These are phyloP conservation scores for Ericerus pela DNA, from an alignment of 1,140 invertebrate species.

Conservation along the genomic window DNA sequence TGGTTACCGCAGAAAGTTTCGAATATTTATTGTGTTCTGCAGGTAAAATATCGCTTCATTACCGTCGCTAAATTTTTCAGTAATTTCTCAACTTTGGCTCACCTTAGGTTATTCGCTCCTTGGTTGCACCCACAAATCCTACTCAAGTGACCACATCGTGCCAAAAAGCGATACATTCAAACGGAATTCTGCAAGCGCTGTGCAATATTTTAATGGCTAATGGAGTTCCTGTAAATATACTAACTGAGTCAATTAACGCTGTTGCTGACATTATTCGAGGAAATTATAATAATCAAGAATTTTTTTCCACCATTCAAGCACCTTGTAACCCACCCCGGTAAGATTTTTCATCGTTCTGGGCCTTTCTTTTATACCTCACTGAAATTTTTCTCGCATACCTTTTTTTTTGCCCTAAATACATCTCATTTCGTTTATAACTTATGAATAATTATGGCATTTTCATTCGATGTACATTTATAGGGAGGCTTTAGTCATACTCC, in stretches of 20 bases:
- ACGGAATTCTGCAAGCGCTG: slow-evolving; percentile 62
- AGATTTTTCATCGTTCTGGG: too few species aligned
- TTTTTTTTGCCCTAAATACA: neutral
- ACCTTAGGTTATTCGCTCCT: slow-evolving; percentile 54
- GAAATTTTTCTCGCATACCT: neutral
- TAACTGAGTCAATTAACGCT: slow-evolving; percentile 91
- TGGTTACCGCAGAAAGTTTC: slow-evolving; percentile 92
- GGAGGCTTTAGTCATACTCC: slow-evolving; percentile 80
- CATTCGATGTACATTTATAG: slow-evolving; percentile 30
- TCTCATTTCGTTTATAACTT: neutral
- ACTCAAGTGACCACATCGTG: slow-evolving; percentile 60
- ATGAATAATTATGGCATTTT: slow-evolving; percentile 2
- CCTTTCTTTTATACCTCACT: neutral
- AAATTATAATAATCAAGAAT: slow-evolving; percentile 79
- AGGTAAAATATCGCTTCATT: slow-evolving; percentile 35
- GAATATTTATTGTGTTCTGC: slow-evolving; percentile 81
- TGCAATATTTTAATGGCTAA: slow-evolving; percentile 85
- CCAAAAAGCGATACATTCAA: slow-evolving; percentile 75
- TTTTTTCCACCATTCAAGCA: slow-evolving; percentile 78
- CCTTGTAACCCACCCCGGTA: slow-evolving; percentile 77
- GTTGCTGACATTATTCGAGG: slow-evolving; percentile 91
- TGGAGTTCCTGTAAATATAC: slow-evolving; percentile 89
- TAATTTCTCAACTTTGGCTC: neutral
- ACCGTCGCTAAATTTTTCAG: neutral
- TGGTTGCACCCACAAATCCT: slow-evolving; percentile 80